phyloP scores from a whole-genome alignment of 2,888 invertebrate species.

The Gymnocheta viridis region DNA sequence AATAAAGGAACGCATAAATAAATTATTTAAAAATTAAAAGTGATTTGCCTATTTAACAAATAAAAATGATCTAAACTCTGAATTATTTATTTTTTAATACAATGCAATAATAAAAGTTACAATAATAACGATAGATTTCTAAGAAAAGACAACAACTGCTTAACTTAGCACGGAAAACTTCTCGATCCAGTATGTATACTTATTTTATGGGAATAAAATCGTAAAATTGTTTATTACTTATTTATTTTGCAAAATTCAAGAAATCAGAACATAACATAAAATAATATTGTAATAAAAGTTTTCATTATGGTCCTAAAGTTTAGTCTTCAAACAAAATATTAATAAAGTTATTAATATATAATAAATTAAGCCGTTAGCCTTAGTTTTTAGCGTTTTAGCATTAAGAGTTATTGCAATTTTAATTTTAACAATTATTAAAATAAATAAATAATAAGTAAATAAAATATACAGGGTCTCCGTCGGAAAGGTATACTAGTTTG shows the following conservation, averaged over 20 bases:
- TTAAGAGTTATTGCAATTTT: too few species aligned
- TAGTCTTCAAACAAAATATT: not conserved
- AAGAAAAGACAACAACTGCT: conserved; percentile 10
- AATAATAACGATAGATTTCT: conserved; percentile 41
- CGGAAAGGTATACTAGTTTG: too few species aligned
- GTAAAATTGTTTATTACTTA: conserved; percentile 26
- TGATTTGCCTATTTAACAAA: conserved; percentile 72
- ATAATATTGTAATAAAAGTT: not conserved
- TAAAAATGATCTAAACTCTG: conserved; percentile 76
- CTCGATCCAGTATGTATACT: not conserved
- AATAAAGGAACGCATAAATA: conserved; percentile 24
- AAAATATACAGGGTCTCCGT: too few species aligned
- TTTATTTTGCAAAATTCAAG: conserved; percentile 18
- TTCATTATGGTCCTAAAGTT: conserved; percentile 13
- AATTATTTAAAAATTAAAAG: conserved; percentile 7
- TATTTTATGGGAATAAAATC: not conserved
- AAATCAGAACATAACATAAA: not conserved
- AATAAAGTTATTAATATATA: conserved; percentile 47
- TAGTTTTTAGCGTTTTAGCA: too few species aligned
- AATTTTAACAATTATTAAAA: too few species aligned
- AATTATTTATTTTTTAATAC: conserved; percentile 74
- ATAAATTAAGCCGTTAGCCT: too few species aligned
- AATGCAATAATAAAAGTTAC: not conserved
- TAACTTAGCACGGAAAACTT: not conserved
- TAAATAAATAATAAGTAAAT: too few species aligned